A percentile compares a stretch with the other conserved stretches of the same genome.
These are phyloP conservation scores for Stictocephala bisonia DNA, from an alignment of 2,888 invertebrate genomes.

Conservation along the genomic window DNA sequence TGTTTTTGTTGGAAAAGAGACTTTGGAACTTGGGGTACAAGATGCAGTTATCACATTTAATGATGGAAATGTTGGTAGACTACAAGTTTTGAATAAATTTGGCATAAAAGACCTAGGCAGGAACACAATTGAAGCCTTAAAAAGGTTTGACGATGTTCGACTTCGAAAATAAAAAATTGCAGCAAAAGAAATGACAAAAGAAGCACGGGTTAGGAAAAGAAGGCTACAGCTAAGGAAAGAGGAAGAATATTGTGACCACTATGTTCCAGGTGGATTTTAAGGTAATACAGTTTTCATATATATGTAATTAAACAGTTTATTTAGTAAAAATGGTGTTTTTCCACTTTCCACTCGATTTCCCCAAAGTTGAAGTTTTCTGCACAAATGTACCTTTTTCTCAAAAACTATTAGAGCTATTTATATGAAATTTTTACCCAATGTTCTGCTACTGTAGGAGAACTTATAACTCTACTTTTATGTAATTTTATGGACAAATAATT, in stretches of 20 bases:
- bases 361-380: no score
- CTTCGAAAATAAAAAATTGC: not conserved
- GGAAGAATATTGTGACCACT: not conserved
- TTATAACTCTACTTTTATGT: no score
- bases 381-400: no score
- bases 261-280: constrained; percentile 12
- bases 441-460: no score
- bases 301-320: no score
- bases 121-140: not conserved
- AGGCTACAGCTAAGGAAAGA: not conserved
- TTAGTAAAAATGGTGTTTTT: no score
- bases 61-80: constrained; percentile 32
- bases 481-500: no score
- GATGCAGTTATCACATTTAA: constrained; percentile 9
- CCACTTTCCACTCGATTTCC: no score
- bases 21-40: not conserved
- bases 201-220: not conserved
- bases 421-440: no score
- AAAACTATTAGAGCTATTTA: no score
- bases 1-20: not conserved
- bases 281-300: not conserved
- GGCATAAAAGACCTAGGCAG: not conserved
- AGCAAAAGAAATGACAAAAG: constrained; percentile 14
- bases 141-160: not conserved
- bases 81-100: not conserved